A percentile compares a stretch with the other conserved stretches of the same genome.
Evolutionary conservation across 2,888 invertebrate genomes (phyloP).

Genomic region (Lingula anatina): DNA sequence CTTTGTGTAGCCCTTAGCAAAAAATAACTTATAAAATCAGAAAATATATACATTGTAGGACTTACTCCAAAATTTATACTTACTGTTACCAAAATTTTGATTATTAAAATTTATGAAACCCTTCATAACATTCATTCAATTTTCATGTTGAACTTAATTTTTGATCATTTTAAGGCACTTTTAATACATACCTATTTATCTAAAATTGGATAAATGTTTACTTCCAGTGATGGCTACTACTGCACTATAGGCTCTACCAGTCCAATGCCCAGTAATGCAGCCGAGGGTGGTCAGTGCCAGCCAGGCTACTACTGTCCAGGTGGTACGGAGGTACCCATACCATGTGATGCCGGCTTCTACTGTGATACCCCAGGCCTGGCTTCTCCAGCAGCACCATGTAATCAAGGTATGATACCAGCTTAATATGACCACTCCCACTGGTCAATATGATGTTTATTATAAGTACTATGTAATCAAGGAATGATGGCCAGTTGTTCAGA

Average conservation of each 20-base stretch:
- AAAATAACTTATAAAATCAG: too few relatives aligned
- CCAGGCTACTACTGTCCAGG: conserved; percentile 38
- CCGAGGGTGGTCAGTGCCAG: conserved; percentile 32
- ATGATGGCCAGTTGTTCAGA: too few relatives aligned
- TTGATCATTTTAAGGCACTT: too few relatives aligned
- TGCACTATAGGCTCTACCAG: conserved; percentile 32
- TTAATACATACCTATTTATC: too few relatives aligned
- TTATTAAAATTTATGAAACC: background rate
- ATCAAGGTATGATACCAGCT: conserved; percentile 37
- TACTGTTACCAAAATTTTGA: background rate
- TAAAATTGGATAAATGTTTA: background rate
- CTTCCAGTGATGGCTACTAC: conserved; percentile 39
- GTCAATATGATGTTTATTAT: too few relatives aligned
- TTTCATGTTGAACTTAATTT: background rate
- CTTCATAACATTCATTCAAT: background rate
- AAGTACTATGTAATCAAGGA: too few relatives aligned
- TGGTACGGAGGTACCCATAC: conserved; percentile 31
- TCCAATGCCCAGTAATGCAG: conserved; percentile 28
- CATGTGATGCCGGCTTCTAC: conserved; percentile 38
- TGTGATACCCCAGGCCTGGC: conserved; percentile 28
- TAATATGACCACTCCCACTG: too few relatives aligned
- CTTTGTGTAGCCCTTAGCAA: too few relatives aligned
- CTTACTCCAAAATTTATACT: background rate
- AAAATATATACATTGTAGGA: too few relatives aligned
- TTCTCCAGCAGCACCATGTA: conserved; percentile 29